Evolutionary conservation across 2,888 invertebrate species (phyloP).

Genomic region (Aporophyla lueneburgensis): DNA sequence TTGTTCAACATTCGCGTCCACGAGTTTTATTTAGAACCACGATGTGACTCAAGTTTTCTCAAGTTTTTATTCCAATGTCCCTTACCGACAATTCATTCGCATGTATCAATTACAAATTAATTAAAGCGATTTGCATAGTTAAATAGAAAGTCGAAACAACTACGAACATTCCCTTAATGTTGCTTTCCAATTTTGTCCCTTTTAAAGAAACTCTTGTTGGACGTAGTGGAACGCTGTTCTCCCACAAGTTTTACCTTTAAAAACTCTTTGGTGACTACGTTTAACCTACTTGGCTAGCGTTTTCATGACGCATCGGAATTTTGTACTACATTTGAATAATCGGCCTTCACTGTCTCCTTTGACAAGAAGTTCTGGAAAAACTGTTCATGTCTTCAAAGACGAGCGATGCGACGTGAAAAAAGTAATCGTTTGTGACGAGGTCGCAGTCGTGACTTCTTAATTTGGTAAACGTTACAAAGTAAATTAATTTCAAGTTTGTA

Average conservation of each 20-base stretch:
- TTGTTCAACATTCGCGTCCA: conserved; percentile 60
- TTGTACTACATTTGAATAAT: conserved; percentile 84
- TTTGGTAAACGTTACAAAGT: conserved; percentile 55
- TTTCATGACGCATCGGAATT: conserved; percentile 84
- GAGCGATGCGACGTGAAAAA: conserved; percentile 61
- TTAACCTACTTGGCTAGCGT: conserved; percentile 82
- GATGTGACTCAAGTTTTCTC: conserved; percentile 31
- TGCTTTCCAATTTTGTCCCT: conserved; percentile 81
- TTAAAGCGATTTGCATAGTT: conserved; percentile 65
- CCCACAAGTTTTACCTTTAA: conserved; percentile 76
- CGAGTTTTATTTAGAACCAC: conserved; percentile 59
- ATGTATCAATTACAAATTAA: conserved; percentile 61
- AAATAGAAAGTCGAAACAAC: conserved; percentile 63
- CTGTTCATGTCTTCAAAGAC: conserved; percentile 64
- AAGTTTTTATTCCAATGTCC: conserved; percentile 47
- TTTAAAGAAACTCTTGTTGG: conserved; percentile 69
- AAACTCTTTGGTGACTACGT: conserved; percentile 77
- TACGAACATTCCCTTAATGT: conserved; percentile 68
- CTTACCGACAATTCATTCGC: conserved; percentile 40
- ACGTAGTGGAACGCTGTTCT: conserved; percentile 74
- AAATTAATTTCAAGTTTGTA: conserved; percentile 56
- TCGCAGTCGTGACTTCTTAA: conserved; percentile 65
- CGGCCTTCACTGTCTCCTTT: conserved; percentile 77
- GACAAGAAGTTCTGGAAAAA: conserved; percentile 79
- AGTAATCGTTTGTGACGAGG: conserved; percentile 62